Base-by-base conservation (phyloP, 2,888 invertebrate species). In the Dichetophora obliterata region DNA sequence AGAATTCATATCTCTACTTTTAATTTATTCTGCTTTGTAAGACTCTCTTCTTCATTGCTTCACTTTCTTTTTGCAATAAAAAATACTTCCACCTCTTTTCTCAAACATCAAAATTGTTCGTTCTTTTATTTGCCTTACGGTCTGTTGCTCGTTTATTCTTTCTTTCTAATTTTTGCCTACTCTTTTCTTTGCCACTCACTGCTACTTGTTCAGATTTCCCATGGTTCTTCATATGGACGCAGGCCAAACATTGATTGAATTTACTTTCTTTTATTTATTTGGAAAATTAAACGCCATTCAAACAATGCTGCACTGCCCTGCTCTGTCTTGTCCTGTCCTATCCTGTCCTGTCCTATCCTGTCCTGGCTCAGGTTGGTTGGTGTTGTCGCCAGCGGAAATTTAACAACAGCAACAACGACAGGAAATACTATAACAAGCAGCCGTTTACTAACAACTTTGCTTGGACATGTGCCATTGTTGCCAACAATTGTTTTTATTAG, bases 201-300 rank as follows among this genome's bases (percentile, higher is more conserved):
- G n/a, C 34, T 31, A 22, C 34, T 34, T 27, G 48, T 65, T 19
- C 6, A 22, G 27, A 6, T 52, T 22, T 69, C 68, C 66, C 66
- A 37, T 22, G 48, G 22, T 27, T 70, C 37, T 14, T 52, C 54
- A 52, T 27, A 70, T 70, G 69, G 69, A 70, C 69, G 52, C 52
- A 19, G 69, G 76, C 66, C 43, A 69, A 77, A 76, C 77, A 75
- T 77, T 80, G 81, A 81, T 81, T 81, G 81, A 81, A 81, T 81
- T 79, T 75, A 80, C 80, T 80, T 81, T 77, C 80, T 78, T 79
- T 78, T 79, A 79, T 81, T 80, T 80, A 79, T 79, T 81, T 80
- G 78, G 57, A 75, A 81, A 78, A 79, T 79, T 80, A 77, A 78
- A 66, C 66, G 43, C 37, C 66, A 37, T 48, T 66, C 43, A 43